These are phyloP conservation scores for Nautilus pompilius DNA, from an alignment of 1,140 invertebrate genomes.

Conservation along the genomic window DNA sequence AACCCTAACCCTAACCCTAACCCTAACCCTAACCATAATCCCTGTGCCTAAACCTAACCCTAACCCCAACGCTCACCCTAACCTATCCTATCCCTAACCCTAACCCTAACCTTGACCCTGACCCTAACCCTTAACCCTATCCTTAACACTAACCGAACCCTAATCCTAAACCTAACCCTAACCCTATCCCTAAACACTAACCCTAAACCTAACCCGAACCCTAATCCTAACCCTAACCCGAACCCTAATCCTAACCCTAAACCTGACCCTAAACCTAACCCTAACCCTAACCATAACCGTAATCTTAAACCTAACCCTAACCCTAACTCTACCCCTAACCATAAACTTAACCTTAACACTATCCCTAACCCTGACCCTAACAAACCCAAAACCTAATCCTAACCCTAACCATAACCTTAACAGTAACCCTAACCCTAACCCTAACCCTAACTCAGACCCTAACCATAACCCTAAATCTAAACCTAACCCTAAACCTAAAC, in stretches of 20 bases:
- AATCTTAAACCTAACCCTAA: not conserved
- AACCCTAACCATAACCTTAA: not conserved
- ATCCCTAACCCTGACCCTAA: not conserved
- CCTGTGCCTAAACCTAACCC: not conserved
- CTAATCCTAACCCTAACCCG: too few relatives aligned
- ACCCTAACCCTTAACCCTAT: conserved; percentile 12
- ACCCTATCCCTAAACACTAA: conserved; percentile 1
- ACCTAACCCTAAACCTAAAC: not conserved
- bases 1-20: conserved; percentile 14
- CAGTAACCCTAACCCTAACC: not conserved
- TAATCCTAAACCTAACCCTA: conserved; percentile 7
- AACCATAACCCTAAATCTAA: not conserved
- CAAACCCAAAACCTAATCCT: not conserved
- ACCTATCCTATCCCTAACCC: conserved; percentile 7
- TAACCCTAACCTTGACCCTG: conserved; percentile 7
- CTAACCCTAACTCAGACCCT: too few relatives aligned
- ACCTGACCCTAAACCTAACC: not conserved
- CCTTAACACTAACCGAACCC: conserved; percentile 7
- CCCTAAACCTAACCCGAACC: too few relatives aligned
- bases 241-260: too few relatives aligned
- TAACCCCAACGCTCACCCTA: not conserved
- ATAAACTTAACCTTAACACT: not conserved
- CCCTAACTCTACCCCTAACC: not conserved
- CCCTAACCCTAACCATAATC: conserved; percentile 1
- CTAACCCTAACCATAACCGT: not conserved